Evolutionary conservation across 2,113 vertebrate genomes (phyloP).

Genomic region (Dasyornis broadbenti): DNA sequence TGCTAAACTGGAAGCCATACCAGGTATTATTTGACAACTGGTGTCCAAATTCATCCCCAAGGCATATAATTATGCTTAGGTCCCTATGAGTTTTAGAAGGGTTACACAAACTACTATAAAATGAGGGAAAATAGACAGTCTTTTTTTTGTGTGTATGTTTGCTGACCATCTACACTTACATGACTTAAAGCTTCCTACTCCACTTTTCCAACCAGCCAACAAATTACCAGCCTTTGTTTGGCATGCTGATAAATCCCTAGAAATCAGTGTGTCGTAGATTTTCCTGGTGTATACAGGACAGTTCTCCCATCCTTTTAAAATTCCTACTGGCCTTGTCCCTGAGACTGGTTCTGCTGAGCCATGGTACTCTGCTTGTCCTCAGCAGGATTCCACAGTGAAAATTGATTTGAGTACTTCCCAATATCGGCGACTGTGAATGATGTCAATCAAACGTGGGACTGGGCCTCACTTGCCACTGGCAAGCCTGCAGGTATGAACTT

Average conservation of each 20-base stretch:
- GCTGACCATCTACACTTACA: fast-evolving
- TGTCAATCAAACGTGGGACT: background rate
- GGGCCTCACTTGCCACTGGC: background rate
- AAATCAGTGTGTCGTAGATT: background rate
- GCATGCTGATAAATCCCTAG: background rate
- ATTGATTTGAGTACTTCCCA: background rate
- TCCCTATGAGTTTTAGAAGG: background rate
- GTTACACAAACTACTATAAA: background rate
- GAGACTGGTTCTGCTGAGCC: background rate
- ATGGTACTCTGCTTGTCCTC: background rate
- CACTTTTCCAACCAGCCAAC: background rate
- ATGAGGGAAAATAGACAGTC: background rate
- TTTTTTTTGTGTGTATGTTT: background rate
- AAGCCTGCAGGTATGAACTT: background rate
- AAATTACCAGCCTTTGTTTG: background rate
- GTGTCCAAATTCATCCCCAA: background rate
- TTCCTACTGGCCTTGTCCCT: background rate
- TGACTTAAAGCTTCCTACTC: background rate
- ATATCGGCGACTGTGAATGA: background rate
- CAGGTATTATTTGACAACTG: background rate
- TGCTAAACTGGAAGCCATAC: background rate
- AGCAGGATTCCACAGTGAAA: background rate
- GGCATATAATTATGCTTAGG: background rate
- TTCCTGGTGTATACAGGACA: background rate
- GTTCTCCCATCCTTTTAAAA: background rate